These are phyloP conservation scores for Acrocyrtus sp. DNA, from an alignment of 2,888 invertebrate species.

Conservation along the genomic window DNA sequence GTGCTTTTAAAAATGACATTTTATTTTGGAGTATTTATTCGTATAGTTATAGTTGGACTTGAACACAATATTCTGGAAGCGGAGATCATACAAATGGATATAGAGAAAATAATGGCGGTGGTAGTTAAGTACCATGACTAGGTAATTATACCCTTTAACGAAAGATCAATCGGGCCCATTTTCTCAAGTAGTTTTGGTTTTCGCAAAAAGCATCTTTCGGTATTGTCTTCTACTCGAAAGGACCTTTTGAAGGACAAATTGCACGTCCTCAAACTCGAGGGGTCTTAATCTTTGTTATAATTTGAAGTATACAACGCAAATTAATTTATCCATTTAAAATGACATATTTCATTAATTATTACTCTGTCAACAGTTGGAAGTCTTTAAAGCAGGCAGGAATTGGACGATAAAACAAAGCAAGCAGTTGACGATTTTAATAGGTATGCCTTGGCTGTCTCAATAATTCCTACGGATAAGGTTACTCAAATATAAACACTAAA, in stretches of 20 bases:
- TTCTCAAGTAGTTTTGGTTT: too few relatives aligned
- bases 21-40: constrained; percentile 16
- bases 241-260: too few relatives aligned
- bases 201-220: too few relatives aligned
- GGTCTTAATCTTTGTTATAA: too few relatives aligned
- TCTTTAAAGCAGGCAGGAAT: constrained; percentile 2
- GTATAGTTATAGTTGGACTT: constrained; percentile 56
- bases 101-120: constrained; percentile 60
- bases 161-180: too few relatives aligned
- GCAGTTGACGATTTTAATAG: constrained; percentile 13
- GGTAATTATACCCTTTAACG: too few relatives aligned
- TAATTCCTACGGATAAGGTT: constrained; percentile 25
- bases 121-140: too few relatives aligned
- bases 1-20: constrained; percentile 52
- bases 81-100: constrained; percentile 51
- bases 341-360: too few relatives aligned
- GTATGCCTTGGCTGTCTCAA: not conserved
- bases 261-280: too few relatives aligned
- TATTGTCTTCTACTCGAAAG: too few relatives aligned
- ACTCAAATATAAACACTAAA: constrained; percentile 19
- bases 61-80: constrained; percentile 62
- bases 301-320: too few relatives aligned
- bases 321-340: too few relatives aligned
- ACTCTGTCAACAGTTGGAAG: constrained; percentile 29
- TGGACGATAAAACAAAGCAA: constrained; percentile 13